These are phyloP conservation scores for Scytalopus superciliaris DNA, from an alignment of 2,113 vertebrate species.

Conservation along the genomic window DNA sequence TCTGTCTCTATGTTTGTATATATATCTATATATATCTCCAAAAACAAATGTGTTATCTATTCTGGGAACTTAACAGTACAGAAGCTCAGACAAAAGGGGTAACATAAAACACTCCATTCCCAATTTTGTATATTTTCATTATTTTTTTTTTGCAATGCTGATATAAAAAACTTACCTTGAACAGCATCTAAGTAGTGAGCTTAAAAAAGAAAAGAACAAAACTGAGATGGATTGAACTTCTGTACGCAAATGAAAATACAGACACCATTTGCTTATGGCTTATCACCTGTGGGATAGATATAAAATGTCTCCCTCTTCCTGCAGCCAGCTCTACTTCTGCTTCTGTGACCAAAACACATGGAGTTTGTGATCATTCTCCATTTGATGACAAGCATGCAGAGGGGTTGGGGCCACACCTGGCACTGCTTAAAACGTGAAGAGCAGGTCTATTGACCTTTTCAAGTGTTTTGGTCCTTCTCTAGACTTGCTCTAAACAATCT, in stretches of 20 bases:
- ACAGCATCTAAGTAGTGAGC: conserved; percentile 82
- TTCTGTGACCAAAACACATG: not conserved
- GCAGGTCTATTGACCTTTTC: not conserved
- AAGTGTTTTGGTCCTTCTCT: not conserved
- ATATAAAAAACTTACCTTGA: conserved; percentile 72
- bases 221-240: conserved; percentile 66
- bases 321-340: not conserved
- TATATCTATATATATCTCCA: not conserved
- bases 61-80: not conserved
- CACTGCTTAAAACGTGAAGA: not conserved
- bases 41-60: not conserved
- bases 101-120: not conserved
- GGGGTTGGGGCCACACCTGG: not conserved
- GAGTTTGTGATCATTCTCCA: not conserved
- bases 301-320: not conserved
- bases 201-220: conserved; percentile 66
- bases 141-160: not conserved
- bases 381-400: not conserved
- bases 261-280: conserved; percentile 43
- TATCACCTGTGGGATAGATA: conserved; percentile 39
- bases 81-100: not conserved
- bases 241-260: conserved; percentile 50
- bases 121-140: not conserved
- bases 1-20: not conserved
- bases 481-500: not conserved